phyloP scores from a whole-genome alignment of 2,113 vertebrate species.

The Neogale vison region DNA sequence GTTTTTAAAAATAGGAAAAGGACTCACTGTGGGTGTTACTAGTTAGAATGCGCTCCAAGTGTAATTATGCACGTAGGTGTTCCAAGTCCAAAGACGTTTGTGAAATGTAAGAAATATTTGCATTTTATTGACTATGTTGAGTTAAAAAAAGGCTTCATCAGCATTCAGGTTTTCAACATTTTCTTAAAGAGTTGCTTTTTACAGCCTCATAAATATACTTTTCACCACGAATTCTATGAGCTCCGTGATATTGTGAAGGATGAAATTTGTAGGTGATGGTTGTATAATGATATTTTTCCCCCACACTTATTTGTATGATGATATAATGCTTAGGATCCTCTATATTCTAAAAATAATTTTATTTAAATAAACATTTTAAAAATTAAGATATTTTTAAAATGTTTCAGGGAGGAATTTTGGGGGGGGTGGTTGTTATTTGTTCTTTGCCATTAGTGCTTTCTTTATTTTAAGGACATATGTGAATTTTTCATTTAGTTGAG shows the following conservation, averaged over 20 bases:
- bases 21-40: background rate
- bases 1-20: conserved; percentile 1
- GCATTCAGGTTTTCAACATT: background rate
- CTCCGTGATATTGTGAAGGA: background rate
- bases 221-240: background rate
- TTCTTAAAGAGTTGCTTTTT: background rate
- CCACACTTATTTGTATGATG: background rate
- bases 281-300: background rate
- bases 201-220: background rate
- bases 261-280: background rate
- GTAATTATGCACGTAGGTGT: background rate
- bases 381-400: conserved; percentile 30
- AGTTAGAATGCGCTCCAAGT: background rate
- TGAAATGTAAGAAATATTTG: conserved; percentile 36
- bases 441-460: conserved; percentile 12
- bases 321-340: background rate
- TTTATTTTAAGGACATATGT: background rate
- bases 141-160: background rate
- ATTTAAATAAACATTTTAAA: background rate
- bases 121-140: background rate
- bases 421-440: background rate
- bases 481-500: background rate
- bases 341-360: background rate
- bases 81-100: conserved; percentile 7
- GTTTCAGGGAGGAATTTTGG: background rate